phyloP scores from a whole-genome alignment of 2,113 vertebrate species.

The Turnix velox region DNA sequence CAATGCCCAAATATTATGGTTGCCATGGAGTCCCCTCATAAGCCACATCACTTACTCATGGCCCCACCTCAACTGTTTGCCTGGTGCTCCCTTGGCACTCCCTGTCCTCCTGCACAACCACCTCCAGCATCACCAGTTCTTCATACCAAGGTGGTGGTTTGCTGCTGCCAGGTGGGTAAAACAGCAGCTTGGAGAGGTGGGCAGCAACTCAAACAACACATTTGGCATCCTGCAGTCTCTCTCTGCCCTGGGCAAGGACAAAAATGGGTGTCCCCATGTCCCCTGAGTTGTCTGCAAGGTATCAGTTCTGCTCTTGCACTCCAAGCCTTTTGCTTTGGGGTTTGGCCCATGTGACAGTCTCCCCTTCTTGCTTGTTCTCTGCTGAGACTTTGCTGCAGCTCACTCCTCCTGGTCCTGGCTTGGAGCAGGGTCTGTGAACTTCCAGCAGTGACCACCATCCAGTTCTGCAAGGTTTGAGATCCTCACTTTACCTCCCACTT shows the following conservation, averaged over 20 bases:
- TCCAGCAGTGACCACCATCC: background rate
- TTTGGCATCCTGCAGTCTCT: background rate
- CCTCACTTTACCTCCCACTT: background rate
- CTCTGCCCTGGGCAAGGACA: background rate
- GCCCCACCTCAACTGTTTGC: conserved; percentile 9
- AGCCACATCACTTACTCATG: background rate
- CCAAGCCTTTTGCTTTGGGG: background rate
- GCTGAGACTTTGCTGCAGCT: background rate
- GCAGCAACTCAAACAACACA: background rate
- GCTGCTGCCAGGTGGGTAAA: background rate
- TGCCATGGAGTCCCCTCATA: background rate
- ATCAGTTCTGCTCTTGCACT: background rate
- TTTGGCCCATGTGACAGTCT: background rate
- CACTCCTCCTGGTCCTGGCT: background rate
- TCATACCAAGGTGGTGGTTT: accelerated
- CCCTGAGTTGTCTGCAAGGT: background rate
- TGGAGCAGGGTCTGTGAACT: background rate
- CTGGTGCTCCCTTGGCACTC: background rate
- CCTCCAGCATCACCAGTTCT: background rate
- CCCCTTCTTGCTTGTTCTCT: background rate
- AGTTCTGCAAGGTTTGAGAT: background rate
- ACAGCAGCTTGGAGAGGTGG: background rate
- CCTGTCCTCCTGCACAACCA: accelerated
- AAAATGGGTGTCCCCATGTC: background rate
- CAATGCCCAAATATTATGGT: conserved; percentile 44